phyloP scores from a whole-genome alignment of 2,797 vertebrate genomes.

The Trematomus bernacchii region DNA sequence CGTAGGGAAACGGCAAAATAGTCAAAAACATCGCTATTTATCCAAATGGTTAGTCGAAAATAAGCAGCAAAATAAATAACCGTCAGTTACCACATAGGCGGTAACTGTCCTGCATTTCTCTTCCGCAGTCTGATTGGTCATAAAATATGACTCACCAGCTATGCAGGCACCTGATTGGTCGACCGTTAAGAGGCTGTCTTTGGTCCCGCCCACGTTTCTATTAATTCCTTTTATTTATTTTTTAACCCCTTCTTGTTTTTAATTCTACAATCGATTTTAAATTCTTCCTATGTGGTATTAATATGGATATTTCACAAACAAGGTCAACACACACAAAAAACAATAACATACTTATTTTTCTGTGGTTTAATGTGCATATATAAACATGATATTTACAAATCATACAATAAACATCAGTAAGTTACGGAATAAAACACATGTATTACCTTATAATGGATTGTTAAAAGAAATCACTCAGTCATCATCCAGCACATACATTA shows the following conservation, averaged over 20 bases:
- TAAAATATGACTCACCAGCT: neutral
- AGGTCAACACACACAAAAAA: constrained; percentile 24
- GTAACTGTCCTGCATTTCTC: neutral
- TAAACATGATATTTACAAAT: constrained; percentile 85
- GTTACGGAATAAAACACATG: constrained; percentile 64
- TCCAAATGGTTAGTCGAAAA: neutral
- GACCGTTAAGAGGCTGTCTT: fast-evolving
- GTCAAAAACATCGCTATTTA: constrained; percentile 32
- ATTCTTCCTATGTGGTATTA: too few relatives aligned
- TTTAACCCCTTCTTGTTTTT: neutral
- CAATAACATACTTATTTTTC: constrained; percentile 4
- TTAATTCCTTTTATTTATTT: neutral
- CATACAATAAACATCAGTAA: constrained; percentile 68
- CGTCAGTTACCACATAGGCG: constrained; percentile 21
- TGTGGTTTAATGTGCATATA: constrained; percentile 76
- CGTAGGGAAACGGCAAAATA: fast-evolving
- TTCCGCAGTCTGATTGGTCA: constrained; percentile 52
- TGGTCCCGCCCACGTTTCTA: neutral
- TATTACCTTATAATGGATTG: constrained; percentile 49
- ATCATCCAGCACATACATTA: constrained; percentile 59
- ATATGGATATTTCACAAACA: neutral
- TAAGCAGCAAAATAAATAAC: constrained; percentile 17
- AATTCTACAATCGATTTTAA: neutral
- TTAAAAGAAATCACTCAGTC: constrained; percentile 58
- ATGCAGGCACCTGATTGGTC: constrained; percentile 56